These are phyloP conservation scores for Callinectes sapidus DNA, from an alignment of 2,888 invertebrate species.

Conservation along the genomic window DNA sequence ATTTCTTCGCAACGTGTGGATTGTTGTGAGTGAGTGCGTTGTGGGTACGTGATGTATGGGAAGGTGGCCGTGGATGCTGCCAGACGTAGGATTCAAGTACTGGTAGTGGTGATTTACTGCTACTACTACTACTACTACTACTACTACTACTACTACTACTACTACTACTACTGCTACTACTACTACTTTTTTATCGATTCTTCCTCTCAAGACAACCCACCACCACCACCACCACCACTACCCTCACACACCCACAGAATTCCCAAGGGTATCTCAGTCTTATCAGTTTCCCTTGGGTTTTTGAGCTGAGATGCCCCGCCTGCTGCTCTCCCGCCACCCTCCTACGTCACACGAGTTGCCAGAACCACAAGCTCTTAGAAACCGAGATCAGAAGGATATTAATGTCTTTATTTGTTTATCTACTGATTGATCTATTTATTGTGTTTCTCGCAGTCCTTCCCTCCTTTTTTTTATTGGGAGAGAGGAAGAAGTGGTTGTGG, in stretches of 20 bases:
- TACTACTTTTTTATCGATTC: too few species aligned
- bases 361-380: neutral
- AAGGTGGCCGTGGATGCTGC: neutral
- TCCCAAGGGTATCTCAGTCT: neutral
- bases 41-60: neutral
- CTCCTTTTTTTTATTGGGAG: neutral
- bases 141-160: neutral
- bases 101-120: neutral
- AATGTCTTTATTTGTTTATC: neutral
- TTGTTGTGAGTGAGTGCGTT: neutral
- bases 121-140: neutral
- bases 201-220: too few species aligned
- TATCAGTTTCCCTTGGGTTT: neutral
- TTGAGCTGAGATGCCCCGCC: neutral
- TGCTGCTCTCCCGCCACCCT: neutral
- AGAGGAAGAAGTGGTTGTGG: neutral
- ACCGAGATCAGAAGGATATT: neutral
- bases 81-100: neutral
- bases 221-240: neutral
- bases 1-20: neutral
- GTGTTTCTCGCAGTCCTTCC: neutral
- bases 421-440: too few species aligned
- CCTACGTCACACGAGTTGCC: neutral
- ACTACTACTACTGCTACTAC: too few species aligned
- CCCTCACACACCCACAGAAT: neutral